phyloP scores from a whole-genome alignment of 2,888 invertebrate species.

The Pristionchus fissidentatus region DNA sequence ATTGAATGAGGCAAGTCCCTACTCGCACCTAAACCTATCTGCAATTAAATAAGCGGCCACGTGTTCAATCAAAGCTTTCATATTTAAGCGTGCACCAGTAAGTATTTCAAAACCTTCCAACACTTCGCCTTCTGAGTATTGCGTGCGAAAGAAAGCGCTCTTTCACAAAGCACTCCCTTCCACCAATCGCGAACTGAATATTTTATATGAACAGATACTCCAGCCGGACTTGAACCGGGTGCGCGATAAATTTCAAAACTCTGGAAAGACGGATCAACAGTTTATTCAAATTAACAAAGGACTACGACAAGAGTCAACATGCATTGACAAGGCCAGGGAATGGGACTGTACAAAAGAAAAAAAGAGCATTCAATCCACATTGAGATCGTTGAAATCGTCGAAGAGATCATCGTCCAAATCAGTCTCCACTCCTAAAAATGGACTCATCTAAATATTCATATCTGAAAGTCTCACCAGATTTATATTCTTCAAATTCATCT shows the following conservation, averaged over 20 bases:
- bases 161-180: background rate
- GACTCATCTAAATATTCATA: background rate
- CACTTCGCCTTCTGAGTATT: slow-evolving; percentile 23
- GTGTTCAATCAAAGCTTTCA: too few species aligned
- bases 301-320: background rate
- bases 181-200: slow-evolving; percentile 16
- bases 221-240: background rate
- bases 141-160: background rate
- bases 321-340: background rate
- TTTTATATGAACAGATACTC: background rate
- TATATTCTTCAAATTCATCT: background rate
- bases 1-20: too few species aligned
- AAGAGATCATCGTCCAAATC: slow-evolving; percentile 38
- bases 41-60: too few species aligned
- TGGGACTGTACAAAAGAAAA: background rate
- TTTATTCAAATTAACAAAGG: slow-evolving; percentile 9
- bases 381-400: slow-evolving; percentile 15
- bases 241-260: too few species aligned
- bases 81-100: too few species aligned
- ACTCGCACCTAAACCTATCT: too few species aligned
- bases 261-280: background rate
- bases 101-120: slow-evolving; percentile 41
- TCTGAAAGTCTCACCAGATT: background rate
- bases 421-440: slow-evolving; percentile 6
- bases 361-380: background rate